Evolutionary conservation across 2,888 invertebrate genomes (phyloP).

Genomic region (Cephus spinipes): DNA sequence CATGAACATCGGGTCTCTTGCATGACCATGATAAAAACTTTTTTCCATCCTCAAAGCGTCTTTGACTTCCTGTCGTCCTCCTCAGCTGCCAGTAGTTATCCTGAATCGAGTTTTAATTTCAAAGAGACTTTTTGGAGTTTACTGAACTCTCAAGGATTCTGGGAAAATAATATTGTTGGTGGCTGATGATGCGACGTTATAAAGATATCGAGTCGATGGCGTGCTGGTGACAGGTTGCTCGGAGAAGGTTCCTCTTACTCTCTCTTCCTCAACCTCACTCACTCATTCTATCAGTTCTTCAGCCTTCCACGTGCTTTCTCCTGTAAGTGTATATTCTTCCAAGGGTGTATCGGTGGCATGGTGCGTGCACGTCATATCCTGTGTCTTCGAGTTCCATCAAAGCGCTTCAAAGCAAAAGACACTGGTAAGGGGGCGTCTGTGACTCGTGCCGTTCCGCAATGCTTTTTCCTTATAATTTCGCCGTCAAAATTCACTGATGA

Average conservation of each 20-base stretch:
- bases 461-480: not conserved
- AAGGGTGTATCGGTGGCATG: not conserved
- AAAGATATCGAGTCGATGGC: slow-evolving; percentile 56
- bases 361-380: slow-evolving; percentile 8
- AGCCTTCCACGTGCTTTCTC: slow-evolving; percentile 9
- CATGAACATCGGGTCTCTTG: not conserved
- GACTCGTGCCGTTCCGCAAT: not conserved
- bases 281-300: slow-evolving; percentile 21
- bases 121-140: not conserved
- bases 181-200: slow-evolving; percentile 50
- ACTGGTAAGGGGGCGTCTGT: not conserved
- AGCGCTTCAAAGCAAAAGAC: slow-evolving; percentile 20
- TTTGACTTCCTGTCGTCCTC: not conserved
- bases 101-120: not conserved
- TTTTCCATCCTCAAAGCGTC: not conserved
- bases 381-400: slow-evolving; percentile 17
- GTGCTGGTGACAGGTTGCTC: slow-evolving; percentile 54
- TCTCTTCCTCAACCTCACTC: slow-evolving; percentile 12
- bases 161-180: slow-evolving; percentile 51
- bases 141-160: slow-evolving; percentile 4
- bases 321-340: not conserved
- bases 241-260: slow-evolving; percentile 31
- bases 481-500: not conserved
- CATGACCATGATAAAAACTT: not conserved
- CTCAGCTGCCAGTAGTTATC: not conserved